phyloP scores from a whole-genome alignment of 2,113 vertebrate genomes.

The Tupaia chinensis region DNA sequence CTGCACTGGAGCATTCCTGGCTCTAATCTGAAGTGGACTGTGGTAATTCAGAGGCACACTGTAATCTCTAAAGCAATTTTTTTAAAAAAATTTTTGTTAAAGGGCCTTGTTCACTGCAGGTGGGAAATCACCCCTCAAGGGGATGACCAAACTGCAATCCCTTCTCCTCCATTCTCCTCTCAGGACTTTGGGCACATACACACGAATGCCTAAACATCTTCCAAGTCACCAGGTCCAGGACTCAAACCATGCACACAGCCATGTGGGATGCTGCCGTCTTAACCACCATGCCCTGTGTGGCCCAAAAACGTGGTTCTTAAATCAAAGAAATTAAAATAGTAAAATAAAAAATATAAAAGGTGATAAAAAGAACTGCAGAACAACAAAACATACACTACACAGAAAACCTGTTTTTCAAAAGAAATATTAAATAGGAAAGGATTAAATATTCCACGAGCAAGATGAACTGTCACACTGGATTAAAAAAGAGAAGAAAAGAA shows the following conservation, averaged over 20 bases:
- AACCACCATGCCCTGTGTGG: too few relatives aligned
- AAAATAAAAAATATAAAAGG: slow-evolving; percentile 8
- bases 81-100: too few relatives aligned
- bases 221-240: too few relatives aligned
- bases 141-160: too few relatives aligned
- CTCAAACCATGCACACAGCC: too few relatives aligned
- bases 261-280: too few relatives aligned
- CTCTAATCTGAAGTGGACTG: background rate
- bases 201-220: too few relatives aligned
- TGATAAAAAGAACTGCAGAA: background rate
- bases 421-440: slow-evolving; percentile 12
- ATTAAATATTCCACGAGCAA: slow-evolving; percentile 4
- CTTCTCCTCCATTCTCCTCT: too few relatives aligned
- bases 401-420: slow-evolving; percentile 7
- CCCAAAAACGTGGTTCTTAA: background rate
- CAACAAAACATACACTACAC: background rate
- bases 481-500: background rate
- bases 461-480: background rate
- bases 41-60: slow-evolving; percentile 21
- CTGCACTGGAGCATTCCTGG: background rate
- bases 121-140: too few relatives aligned
- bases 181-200: too few relatives aligned
- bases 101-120: too few relatives aligned
- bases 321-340: background rate
- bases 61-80: background rate